Evolutionary conservation across 2,113 vertebrate genomes (phyloP), one percentile per base, ranked within the genome.

Genomic region (Bubalus kerabau): DNA sequence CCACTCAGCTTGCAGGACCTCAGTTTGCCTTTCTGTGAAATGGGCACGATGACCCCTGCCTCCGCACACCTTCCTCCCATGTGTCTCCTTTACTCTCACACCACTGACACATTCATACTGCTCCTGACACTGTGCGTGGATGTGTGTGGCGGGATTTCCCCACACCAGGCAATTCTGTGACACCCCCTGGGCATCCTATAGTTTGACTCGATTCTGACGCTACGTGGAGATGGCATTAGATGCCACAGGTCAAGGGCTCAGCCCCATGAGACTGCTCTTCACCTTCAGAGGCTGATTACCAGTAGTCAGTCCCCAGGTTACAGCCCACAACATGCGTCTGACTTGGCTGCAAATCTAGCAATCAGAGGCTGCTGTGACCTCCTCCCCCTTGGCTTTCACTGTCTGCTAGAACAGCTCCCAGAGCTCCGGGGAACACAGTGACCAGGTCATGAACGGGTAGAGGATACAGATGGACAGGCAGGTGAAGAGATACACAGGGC

Each of bases 401-500:
- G 9, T 50, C 26, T 16, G 23, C 76, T 36, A 24, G 46, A n/a
- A 6, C 16, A 21, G 30, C 2, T 28, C 50, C 26, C 4, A 15
- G 30, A 48, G 15, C 59, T 67, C 40, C 16, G 50, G 30, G 59
- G 5, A 36, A 46, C 21, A 6, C n/a, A 13, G 1, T 17, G 6
- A 23, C 32, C 52, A 16, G 16, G 11, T 60, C 6, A 43, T 24
- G 36, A 30, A 48, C 12, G 23, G 15, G 16, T 16, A 7, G 64
- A 92, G 48, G n/a, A 17, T 1, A 30, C 81, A 26, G 36, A n/a
- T 19, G 60, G 7, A n/a, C 21, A 26, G 80, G 26, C 40, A 3
- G 12, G 5, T 4, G 48, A 56, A 59, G 78, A 50, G 8, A 3
- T 9, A 5, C 2, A 0, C 2, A 4, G 52, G 40, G 40, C 0